These are phyloP conservation scores for Aphelinus certus DNA, from an alignment of 1,140 invertebrate genomes.

Conservation along the genomic window DNA sequence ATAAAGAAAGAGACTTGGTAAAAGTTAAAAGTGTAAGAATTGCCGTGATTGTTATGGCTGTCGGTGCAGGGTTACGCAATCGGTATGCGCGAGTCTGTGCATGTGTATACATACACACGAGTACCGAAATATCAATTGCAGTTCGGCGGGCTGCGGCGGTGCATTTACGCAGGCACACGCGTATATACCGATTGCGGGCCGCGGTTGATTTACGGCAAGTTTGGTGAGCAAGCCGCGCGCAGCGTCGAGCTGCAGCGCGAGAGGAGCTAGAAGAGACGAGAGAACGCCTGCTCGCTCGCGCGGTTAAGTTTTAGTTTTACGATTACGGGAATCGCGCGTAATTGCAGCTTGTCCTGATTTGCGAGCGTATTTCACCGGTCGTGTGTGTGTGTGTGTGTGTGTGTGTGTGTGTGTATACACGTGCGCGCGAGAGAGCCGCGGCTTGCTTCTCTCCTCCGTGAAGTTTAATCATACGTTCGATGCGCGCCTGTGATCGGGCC, in stretches of 20 bases:
- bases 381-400: slow-evolving; percentile 37
- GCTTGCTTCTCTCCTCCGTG: slow-evolving; percentile 7
- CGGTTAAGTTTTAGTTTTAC: slow-evolving; percentile 54
- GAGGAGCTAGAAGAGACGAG: slow-evolving; percentile 28
- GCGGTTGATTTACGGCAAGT: slow-evolving; percentile 53
- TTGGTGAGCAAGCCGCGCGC: slow-evolving; percentile 40
- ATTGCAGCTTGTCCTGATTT: slow-evolving; percentile 51
- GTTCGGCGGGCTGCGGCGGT: not conserved
- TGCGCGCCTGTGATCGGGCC: not conserved
- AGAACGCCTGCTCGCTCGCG: slow-evolving; percentile 43
- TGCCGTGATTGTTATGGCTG: not conserved
- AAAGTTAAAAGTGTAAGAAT: not conserved
- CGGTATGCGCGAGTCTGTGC: not conserved
- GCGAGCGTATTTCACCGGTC: slow-evolving; percentile 50
- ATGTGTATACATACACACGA: no score
- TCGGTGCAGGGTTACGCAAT: slow-evolving; percentile 19
- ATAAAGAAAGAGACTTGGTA: not conserved
- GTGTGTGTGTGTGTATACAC: not conserved
- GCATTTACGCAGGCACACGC: slow-evolving; percentile 31
- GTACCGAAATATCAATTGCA: slow-evolving; percentile 39
- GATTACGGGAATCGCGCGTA: slow-evolving; percentile 58
- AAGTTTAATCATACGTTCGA: slow-evolving; percentile 36
- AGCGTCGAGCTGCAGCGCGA: slow-evolving; percentile 27
- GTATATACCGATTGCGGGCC: no score
- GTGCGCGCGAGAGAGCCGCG: slow-evolving; percentile 16